Percentiles rank a stretch among this genome's conserved stretches.
phyloP scores from a whole-genome alignment of 2,797 vertebrate genomes.

The Oryzias dopingdopingensis region DNA sequence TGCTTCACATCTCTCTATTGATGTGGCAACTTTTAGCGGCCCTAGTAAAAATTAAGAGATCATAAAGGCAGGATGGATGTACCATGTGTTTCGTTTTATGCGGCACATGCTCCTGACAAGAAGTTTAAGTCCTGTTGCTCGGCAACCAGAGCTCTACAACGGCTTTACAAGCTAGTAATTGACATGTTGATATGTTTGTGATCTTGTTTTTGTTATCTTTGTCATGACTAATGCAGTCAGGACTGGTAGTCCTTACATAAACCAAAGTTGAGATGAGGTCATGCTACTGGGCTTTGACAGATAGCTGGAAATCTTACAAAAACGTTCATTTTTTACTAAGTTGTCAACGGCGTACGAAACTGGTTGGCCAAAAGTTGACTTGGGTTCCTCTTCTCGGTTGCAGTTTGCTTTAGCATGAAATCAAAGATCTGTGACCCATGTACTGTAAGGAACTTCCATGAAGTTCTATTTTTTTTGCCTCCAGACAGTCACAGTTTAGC shows the following conservation, averaged over 20 bases:
- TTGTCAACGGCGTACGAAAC: no score
- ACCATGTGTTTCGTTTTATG: slow-evolving; percentile 54
- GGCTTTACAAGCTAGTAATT: neutral
- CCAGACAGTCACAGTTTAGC: no score
- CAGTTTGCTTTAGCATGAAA: no score
- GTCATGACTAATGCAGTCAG: neutral
- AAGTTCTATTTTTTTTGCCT: no score
- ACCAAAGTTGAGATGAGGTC: no score
- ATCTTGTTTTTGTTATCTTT: neutral
- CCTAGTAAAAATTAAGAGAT: slow-evolving; percentile 56
- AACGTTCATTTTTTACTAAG: no score
- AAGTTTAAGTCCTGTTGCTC: slow-evolving; percentile 9
- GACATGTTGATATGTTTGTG: slow-evolving; percentile 3
- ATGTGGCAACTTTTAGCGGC: slow-evolving; percentile 60
- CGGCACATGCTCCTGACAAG: slow-evolving; percentile 20
- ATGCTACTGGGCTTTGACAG: no score
- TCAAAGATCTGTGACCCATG: no score
- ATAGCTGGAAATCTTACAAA: no score
- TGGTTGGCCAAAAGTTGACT: no score
- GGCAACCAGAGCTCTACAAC: neutral
- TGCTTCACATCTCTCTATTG: slow-evolving; percentile 43
- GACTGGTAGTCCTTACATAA: neutral
- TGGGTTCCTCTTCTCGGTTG: no score
- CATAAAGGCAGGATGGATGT: slow-evolving; percentile 60
- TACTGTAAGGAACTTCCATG: no score